These are phyloP conservation scores for Listronotus bonariensis DNA, from an alignment of 1,140 invertebrate species.

Conservation along the genomic window DNA sequence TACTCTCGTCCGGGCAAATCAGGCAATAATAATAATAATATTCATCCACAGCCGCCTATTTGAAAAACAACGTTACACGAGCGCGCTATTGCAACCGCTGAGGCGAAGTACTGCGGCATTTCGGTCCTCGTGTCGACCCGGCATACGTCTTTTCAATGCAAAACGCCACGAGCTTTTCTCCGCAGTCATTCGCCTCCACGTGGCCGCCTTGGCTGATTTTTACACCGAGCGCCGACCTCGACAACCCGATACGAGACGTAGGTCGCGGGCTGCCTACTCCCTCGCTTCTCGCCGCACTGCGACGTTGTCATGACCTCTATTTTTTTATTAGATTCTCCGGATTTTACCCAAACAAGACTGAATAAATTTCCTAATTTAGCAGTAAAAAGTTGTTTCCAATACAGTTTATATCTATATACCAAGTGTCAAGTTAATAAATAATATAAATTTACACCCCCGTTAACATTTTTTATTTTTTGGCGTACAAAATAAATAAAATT, in stretches of 20 bases:
- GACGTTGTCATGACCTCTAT: slow-evolving; percentile 12
- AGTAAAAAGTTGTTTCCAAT: too few species aligned
- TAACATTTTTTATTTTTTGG: too few species aligned
- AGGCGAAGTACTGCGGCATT: slow-evolving; percentile 49
- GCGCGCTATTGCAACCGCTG: slow-evolving; percentile 39
- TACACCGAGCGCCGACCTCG: slow-evolving; percentile 57
- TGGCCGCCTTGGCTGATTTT: slow-evolving; percentile 50
- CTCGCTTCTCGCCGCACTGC: slow-evolving; percentile 13
- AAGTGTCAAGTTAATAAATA: too few species aligned
- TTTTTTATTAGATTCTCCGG: too few species aligned
- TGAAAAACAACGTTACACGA: too few species aligned
- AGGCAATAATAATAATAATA: too few species aligned
- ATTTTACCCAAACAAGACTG: too few species aligned
- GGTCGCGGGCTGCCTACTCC: slow-evolving; percentile 45
- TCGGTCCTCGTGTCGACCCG: slow-evolving; percentile 25
- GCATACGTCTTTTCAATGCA: slow-evolving; percentile 33
- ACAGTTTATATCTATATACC: too few species aligned
- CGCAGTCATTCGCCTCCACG: slow-evolving; percentile 58
- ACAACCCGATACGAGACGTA: slow-evolving; percentile 56
- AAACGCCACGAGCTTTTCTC: slow-evolving; percentile 43
- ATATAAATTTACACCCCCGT: too few species aligned
- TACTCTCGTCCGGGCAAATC: too few species aligned
- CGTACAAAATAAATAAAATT: too few species aligned
- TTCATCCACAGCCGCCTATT: too few species aligned
- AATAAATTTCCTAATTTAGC: slow-evolving; percentile 5